A percentile compares a stretch with the other conserved stretches of the same genome.
phyloP scores from a whole-genome alignment of 2,113 vertebrate species.

The Carassius carassius region DNA sequence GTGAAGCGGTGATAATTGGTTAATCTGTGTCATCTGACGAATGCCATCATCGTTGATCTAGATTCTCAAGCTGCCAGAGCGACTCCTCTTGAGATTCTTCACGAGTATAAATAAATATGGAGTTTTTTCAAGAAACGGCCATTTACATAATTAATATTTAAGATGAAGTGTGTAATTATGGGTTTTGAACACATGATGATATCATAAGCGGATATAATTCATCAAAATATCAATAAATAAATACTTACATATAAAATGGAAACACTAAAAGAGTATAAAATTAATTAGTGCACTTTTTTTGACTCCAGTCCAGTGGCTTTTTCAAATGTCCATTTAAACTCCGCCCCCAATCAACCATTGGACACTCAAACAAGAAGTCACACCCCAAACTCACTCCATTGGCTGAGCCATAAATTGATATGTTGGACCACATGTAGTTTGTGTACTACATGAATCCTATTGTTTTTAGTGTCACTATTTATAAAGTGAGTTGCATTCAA shows the following conservation, averaged over 20 bases:
- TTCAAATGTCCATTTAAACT: not conserved
- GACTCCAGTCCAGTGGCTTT: not conserved
- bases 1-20: constrained; percentile 42
- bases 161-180: not conserved
- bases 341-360: not conserved
- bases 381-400: not conserved
- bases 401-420: not conserved
- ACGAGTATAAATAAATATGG: too few relatives aligned
- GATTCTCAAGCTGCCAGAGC: not conserved
- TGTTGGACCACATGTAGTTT: not conserved
- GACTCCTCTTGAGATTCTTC: not conserved
- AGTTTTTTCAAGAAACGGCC: not conserved
- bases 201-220: too few relatives aligned
- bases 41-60: not conserved
- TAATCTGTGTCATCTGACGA: constrained; percentile 27
- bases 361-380: not conserved
- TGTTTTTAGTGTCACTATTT: too few relatives aligned
- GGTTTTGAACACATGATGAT: not conserved
- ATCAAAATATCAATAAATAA: not conserved
- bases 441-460: not conserved
- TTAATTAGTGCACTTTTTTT: too few relatives aligned
- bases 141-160: not conserved
- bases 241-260: not conserved
- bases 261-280: not conserved
- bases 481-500: not conserved